These are phyloP conservation scores for Urocolius indicus DNA, from an alignment of 2,113 vertebrate genomes.

Conservation along the genomic window DNA sequence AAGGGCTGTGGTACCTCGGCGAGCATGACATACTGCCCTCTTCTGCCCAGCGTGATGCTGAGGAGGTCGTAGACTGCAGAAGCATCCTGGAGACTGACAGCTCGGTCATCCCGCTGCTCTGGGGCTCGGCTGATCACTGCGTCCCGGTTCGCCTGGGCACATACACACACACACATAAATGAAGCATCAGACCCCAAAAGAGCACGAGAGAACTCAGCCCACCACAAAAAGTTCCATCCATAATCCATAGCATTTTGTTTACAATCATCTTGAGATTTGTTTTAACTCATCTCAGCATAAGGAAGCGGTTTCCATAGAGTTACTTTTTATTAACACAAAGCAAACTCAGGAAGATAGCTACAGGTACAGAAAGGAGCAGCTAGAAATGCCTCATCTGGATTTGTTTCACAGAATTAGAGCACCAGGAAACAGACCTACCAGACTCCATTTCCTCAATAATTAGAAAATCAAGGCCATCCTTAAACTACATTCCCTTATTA, in stretches of 20 bases:
- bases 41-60: slow-evolving; percentile 94
- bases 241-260: neutral
- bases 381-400: neutral
- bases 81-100: slow-evolving; percentile 87
- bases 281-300: neutral
- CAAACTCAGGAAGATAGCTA: neutral
- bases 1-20: slow-evolving; percentile 85
- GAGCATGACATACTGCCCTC: slow-evolving; percentile 96
- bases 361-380: neutral
- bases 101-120: slow-evolving; percentile 88
- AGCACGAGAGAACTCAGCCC: neutral
- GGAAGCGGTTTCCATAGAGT: neutral
- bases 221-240: neutral
- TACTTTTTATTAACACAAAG: neutral
- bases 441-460: neutral
- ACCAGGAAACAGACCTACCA: slow-evolving; percentile 8
- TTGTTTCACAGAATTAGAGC: neutral
- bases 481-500: slow-evolving; percentile 4
- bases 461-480: neutral
- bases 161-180: neutral
- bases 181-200: neutral
- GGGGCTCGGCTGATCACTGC: slow-evolving; percentile 94
- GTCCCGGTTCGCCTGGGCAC: slow-evolving; percentile 87
- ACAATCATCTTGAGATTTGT: neutral
- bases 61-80: slow-evolving; percentile 94